These are phyloP conservation scores for Eueides isabella DNA, from an alignment of 1,140 invertebrate species.

Conservation along the genomic window DNA sequence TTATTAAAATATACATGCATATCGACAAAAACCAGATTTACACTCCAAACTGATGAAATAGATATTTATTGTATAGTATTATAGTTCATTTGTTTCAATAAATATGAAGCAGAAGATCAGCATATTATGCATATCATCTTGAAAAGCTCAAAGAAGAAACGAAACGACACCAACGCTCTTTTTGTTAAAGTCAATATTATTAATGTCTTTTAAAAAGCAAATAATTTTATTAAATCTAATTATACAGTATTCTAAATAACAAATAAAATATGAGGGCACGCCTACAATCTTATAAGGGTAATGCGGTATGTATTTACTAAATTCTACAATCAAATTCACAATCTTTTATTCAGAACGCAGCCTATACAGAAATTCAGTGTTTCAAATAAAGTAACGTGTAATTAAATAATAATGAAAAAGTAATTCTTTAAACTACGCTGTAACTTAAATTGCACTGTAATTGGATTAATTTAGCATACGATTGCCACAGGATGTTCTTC, in stretches of 20 bases:
- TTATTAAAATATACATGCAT: too few species aligned
- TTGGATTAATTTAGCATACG: not conserved
- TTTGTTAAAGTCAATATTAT: not conserved
- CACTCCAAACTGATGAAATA: too few species aligned
- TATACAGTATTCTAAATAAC: too few species aligned
- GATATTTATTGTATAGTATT: slow-evolving; percentile 27
- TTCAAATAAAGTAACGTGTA: too few species aligned
- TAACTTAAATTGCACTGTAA: not conserved
- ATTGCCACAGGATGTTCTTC: not conserved
- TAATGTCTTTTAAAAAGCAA: not conserved
- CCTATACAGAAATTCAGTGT: too few species aligned
- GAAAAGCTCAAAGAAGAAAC: slow-evolving; percentile 7
- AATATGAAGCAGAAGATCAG: slow-evolving; percentile 16
- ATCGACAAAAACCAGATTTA: too few species aligned
- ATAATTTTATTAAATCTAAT: not conserved
- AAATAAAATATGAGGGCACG: too few species aligned
- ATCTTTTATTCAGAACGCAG: too few species aligned
- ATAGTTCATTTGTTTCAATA: slow-evolving; percentile 23
- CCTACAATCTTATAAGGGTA: too few species aligned
- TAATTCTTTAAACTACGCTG: too few species aligned
- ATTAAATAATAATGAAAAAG: not conserved
- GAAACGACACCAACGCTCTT: not conserved
- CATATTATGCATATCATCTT: slow-evolving; percentile 6
- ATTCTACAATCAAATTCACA: too few species aligned
- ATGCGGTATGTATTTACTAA: too few species aligned